Conservation (phyloP, 2,797 vertebrate species). For the Xiphophorus birchmanni region DNA sequence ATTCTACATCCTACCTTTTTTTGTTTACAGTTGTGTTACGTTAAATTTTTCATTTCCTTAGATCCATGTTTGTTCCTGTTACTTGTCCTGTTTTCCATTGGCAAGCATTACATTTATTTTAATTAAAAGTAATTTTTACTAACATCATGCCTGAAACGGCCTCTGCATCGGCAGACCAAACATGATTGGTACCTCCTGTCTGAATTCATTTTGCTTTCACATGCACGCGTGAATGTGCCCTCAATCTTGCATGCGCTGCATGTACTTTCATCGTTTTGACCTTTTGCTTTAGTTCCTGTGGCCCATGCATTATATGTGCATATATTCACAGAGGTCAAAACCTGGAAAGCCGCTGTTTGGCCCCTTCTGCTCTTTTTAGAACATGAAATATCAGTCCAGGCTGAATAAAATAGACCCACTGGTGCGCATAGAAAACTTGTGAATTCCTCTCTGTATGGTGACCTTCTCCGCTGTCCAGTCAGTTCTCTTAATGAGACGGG, state of each 20-base stretch:
- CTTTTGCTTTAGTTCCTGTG: background rate
- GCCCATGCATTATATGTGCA: constrained; percentile 52
- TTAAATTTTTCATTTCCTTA: background rate
- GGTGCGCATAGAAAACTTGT: background rate
- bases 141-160: background rate
- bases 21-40: background rate
- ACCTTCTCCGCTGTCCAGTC: constrained; percentile 26
- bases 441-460: background rate
- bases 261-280: constrained; percentile 32
- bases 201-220: constrained; percentile 36
- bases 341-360: constrained; percentile 18
- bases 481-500: constrained; percentile 60
- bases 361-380: constrained; percentile 40
- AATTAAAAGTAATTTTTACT: background rate
- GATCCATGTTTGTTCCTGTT: background rate
- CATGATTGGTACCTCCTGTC: constrained; percentile 30
- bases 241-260: constrained; percentile 34
- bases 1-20: background rate
- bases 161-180: background rate
- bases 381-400: constrained; percentile 9
- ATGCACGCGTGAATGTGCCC: constrained; percentile 12
- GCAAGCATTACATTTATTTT: background rate
- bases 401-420: constrained; percentile 55
- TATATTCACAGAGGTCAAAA: constrained; percentile 67
- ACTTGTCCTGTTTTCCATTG: background rate